Evolutionary conservation across 2,797 vertebrate genomes (phyloP), one percentile per base, ranked within the genome.

Genomic region (Sebastolobus alascanus): DNA sequence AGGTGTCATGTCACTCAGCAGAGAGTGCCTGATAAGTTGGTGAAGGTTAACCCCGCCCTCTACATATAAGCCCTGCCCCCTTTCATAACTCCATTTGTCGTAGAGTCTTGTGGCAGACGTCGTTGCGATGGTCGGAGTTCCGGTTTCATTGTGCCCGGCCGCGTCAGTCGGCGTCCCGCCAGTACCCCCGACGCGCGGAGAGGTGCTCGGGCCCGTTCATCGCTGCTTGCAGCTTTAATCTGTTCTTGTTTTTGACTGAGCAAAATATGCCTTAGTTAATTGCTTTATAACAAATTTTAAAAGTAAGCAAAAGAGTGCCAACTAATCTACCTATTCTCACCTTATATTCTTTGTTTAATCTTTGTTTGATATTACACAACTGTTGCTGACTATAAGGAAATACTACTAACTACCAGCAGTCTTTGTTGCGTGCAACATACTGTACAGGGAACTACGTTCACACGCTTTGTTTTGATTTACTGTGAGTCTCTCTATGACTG

Each of bases 391-490:
- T 27, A n/a, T 5, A n/a, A 59, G 35, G 38, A 60, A 82, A 70
- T 25, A 59, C 31, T 12, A 11, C 20, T 22, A 14, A 25, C 1
- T 43, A 50, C 33, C 12, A 20, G 13, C 14, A n/a, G 3, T n/a
- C 6, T 73, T 56, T 38, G n/a, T 25, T 29, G n/a, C 13, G 8
- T 56, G 5, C 8, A 56, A 40, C 8, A 5, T 50, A 25, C 25
- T 25, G 25, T 25, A 18, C 25, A 52, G 35, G 12, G 2, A 78
- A 25, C 27, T 18, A 35, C 22, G 13, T n/a, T 46, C 7, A 59
- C 25, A 38, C 31, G 73, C 18, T 76, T 46, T 77, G 37, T 38
- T 84, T 20, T 68, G 5, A 37, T 18, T 71, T 38, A 61, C 37
- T 59, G 27, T 20, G 5, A 25, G 4, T 74, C 6, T 46, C 52